Conservation (phyloP, 2,113 vertebrate species). For the Campylomormyrus numenius region DNA sequence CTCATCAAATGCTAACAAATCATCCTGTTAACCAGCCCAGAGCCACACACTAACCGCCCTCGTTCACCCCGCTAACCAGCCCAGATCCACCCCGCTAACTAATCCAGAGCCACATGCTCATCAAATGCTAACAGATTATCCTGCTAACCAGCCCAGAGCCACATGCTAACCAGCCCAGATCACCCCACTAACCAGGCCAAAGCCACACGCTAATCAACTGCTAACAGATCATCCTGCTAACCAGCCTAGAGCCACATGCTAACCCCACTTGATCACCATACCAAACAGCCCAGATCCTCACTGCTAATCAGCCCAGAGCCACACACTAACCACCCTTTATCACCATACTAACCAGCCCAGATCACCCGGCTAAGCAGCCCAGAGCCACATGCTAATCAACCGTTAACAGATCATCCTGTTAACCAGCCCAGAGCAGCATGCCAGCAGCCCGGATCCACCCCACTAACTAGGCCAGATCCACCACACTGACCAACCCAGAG, state of each 20-base stretch:
- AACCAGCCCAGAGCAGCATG: too few relatives aligned
- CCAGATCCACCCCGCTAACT: not conserved
- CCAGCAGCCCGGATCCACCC: too few relatives aligned
- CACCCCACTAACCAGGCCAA: not conserved
- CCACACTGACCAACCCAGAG: conserved; percentile 20
- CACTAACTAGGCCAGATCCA: not conserved
- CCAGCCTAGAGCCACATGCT: not conserved
- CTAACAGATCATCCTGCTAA: not conserved
- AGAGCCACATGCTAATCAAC: too few relatives aligned
- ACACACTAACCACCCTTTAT: too few relatives aligned
- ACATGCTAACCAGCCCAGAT: not conserved
- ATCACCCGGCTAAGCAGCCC: too few relatives aligned
- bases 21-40: not conserved
- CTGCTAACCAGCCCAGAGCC: not conserved
- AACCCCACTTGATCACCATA: too few relatives aligned
- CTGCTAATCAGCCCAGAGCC: not conserved
- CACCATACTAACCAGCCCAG: too few relatives aligned
- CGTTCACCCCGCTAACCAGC: not conserved
- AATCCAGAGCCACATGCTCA: not conserved
- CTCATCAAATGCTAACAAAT: not conserved
- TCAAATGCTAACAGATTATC: too few relatives aligned
- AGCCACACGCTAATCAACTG: not conserved
- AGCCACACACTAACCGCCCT: not conserved
- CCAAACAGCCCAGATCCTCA: too few relatives aligned
- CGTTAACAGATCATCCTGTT: too few relatives aligned